Base-by-base conservation (phyloP, 2,888 invertebrate species). In the Ormyrus thymus region DNA sequence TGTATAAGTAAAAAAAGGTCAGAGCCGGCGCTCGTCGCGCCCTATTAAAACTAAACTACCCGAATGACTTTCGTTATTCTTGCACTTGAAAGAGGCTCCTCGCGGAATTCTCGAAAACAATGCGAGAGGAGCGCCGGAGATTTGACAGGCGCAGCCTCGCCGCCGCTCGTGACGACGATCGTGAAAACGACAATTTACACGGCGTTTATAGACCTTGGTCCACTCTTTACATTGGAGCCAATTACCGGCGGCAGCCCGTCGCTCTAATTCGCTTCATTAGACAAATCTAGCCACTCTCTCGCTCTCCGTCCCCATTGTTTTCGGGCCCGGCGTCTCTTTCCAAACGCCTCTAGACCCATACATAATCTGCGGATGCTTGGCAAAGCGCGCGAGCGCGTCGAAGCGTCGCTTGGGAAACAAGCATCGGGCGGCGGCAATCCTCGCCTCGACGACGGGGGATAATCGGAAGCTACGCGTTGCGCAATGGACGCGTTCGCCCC, bases 201-300 rank as follows among this genome's bases (percentile, higher is more conserved):
- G 64, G 11, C 45, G 53, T 66, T 53, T 51, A 45, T 15, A 66
- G 66, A 71, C 77, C 77, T 77, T 77, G 77, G 59, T 71, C 77
- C 77, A 71, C 70, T 70, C 76, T 48, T 8, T 15, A 6, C 71
- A 66, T 65, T 66, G 13, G 53, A 29, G 71, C 50, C 71, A 76
- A 76, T 76, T 76, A 70, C 62, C 76, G 50, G 45, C 6, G 9
- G 64, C 29, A 2, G 29, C 3, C 29, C 29, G 29, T 53, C 10
- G 71, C 58, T 64, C 71, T 58, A 77, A 77, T 77, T 77, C 59
- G 66, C 56, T 55, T 77, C 77, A 51, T 77, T 66, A 58, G 77
- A 66, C 13, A 59, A 66, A 77, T 76, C 76, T 13, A 56, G 69
- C 43, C 13, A 6, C 50, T 48, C 29, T 29, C 29, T 29, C 29